A percentile compares a stretch with the other conserved stretches of the same genome.
phyloP scores from a whole-genome alignment of 2,888 invertebrate species.

The Drosophila vallismaia region DNA sequence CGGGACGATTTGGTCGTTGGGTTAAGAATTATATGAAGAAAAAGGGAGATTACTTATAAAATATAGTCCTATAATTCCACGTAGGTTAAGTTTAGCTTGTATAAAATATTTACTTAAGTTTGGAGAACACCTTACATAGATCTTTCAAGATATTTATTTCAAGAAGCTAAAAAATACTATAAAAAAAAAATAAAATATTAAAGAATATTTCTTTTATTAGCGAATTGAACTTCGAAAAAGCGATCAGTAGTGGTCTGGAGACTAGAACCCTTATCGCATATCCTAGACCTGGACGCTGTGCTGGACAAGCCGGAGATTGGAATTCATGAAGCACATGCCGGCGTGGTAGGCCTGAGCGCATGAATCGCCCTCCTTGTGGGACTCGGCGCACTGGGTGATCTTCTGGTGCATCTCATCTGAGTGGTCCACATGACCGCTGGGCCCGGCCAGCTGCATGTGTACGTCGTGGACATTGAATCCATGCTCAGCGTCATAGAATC shows the following conservation, averaged over 20 bases:
- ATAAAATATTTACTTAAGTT: too few relatives aligned
- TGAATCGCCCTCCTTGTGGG: constrained; percentile 74
- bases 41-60: neutral
- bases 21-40: constrained; percentile 50
- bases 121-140: too few relatives aligned
- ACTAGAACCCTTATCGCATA: neutral
- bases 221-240: constrained; percentile 17
- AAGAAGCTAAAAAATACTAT: neutral
- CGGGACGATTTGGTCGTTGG: constrained; percentile 67
- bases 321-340: constrained; percentile 80
- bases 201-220: neutral
- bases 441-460: constrained; percentile 79
- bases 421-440: constrained; percentile 66
- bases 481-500: constrained; percentile 75
- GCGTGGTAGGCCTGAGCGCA: constrained; percentile 82
- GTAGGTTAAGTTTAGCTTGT: neutral
- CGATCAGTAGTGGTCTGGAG: constrained; percentile 36
- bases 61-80: neutral
- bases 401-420: constrained; percentile 76
- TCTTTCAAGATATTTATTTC: too few relatives aligned
- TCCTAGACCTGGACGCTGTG: constrained; percentile 67
- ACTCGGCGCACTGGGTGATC: constrained; percentile 80
- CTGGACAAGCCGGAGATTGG: constrained; percentile 77
- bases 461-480: constrained; percentile 82
- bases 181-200: constrained; percentile 3